Base-by-base conservation (phyloP, 2,888 invertebrate genomes). In the Synanthedon andrenaeformis region DNA sequence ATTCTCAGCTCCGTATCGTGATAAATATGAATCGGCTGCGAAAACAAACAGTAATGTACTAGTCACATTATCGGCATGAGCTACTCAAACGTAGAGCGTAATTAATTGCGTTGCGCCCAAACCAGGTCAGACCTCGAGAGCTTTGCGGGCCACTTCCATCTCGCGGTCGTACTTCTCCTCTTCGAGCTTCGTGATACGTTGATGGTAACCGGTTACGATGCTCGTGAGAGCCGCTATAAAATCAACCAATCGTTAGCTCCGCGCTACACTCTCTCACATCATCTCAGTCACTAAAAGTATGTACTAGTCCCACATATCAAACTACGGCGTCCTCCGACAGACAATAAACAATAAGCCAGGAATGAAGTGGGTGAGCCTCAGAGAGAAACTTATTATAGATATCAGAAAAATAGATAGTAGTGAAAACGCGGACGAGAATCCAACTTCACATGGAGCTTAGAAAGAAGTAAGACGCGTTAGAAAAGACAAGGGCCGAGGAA, bases 91-190 rank as follows among this genome's bases (percentile, higher is more conserved):
- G 81, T 69, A 71, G 80, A 80, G 84, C 84, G 74, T 76, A 72
- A 73, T 70, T 57, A 74, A 69, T 72, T 69, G 70, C 68, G 69
- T 65, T 70, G 77, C 73, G 76, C 73, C 72, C 75, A 82, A 84
- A 82, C 76, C 82, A 78, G 73, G 78, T 77, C 91, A 90, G 91
- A 98, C 98, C 96, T 98, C 97, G 86, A 94, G 91, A 84, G 96
- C 96, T 93, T 95, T 98, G 90, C 93, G 94, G 89, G 95, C 92
- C 89, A 98, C 97, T 90, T 96, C 96, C 89, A 93, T 92, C 91
- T 99, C 99, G 90, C 97, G 93, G 91, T 99, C 99, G 91, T 96
- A 98, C 91, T 98, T 98, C 90, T 94, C 92, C 83, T 93, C 93
- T 89, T 97, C 96, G 82, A 96, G 91, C 74, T 90, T 89, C 81